A percentile compares a stretch with the other conserved stretches of the same genome.
Conservation (phyloP, 2,888 invertebrate genomes). For the Dendrolimus houi region DNA sequence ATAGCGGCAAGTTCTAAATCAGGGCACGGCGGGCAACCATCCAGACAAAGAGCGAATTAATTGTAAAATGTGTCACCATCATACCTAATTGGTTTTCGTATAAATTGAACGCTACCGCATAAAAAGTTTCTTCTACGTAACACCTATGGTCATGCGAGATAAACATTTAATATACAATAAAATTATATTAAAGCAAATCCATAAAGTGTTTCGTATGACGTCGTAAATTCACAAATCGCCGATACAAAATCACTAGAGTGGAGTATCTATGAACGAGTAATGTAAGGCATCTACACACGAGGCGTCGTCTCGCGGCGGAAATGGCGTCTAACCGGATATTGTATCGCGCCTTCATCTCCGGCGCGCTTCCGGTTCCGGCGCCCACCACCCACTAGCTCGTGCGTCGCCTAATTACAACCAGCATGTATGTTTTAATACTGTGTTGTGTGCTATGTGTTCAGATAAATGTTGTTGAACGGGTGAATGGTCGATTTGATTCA, state of each 20-base stretch:
- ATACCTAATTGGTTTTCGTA: no score
- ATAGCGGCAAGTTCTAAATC: no score
- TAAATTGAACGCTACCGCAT: no score
- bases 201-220: slow-evolving; percentile 2
- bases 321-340: slow-evolving; percentile 76
- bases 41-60: no score
- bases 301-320: slow-evolving; percentile 67
- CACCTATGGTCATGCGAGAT: background rate
- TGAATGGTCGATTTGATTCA: no score
- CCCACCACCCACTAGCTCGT: slow-evolving; percentile 42
- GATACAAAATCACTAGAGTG: slow-evolving; percentile 27
- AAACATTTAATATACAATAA: slow-evolving; percentile 1
- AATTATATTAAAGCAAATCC: slow-evolving; percentile 1
- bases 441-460: no score
- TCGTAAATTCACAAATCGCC: slow-evolving; percentile 24
- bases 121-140: no score
- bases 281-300: slow-evolving; percentile 50
- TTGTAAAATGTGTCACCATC: no score
- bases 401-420: slow-evolving; percentile 68
- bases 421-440: slow-evolving; percentile 9
- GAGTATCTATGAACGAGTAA: slow-evolving; percentile 23
- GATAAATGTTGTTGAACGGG: no score
- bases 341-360: slow-evolving; percentile 77
- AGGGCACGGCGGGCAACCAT: no score
- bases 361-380: slow-evolving; percentile 67